Conservation (phyloP, 2,888 invertebrate genomes). For the Campaea margaritaria region DNA sequence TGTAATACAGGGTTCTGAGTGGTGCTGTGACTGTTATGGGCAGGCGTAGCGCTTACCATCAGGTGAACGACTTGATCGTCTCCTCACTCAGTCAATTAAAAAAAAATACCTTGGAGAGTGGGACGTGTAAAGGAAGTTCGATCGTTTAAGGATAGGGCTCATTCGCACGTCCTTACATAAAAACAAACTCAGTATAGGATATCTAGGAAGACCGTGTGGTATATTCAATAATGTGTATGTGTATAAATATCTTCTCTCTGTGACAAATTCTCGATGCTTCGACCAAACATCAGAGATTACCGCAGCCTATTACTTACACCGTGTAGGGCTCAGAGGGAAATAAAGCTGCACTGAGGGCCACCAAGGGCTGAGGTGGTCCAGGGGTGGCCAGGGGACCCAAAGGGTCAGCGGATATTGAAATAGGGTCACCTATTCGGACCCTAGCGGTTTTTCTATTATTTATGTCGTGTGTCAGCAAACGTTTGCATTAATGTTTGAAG, state of each 20-base stretch:
- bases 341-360: conserved; percentile 37
- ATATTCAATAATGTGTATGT: no score
- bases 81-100: no score
- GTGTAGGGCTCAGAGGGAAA: conserved; percentile 39
- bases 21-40: no score
- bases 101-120: no score
- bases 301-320: conserved; percentile 44
- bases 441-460: conserved; percentile 39
- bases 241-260: conserved; percentile 1
- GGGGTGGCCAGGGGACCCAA: conserved; percentile 11
- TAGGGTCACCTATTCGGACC: conserved; percentile 39
- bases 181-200: no score
- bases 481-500: conserved; percentile 33
- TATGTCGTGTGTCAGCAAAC: conserved; percentile 43
- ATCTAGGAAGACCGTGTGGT: no score
- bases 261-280: conserved; percentile 19
- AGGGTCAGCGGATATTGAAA: conserved; percentile 45
- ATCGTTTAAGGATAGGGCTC: no score
- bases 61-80: no score
- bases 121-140: no score
- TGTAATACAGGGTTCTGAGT: no score
- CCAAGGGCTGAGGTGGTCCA: conserved; percentile 17
- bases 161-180: no score
- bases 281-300: conserved; percentile 42
- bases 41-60: no score